These are phyloP conservation scores for Nyctalus aviator DNA, from an alignment of 2,797 vertebrate species.

Conservation along the genomic window DNA sequence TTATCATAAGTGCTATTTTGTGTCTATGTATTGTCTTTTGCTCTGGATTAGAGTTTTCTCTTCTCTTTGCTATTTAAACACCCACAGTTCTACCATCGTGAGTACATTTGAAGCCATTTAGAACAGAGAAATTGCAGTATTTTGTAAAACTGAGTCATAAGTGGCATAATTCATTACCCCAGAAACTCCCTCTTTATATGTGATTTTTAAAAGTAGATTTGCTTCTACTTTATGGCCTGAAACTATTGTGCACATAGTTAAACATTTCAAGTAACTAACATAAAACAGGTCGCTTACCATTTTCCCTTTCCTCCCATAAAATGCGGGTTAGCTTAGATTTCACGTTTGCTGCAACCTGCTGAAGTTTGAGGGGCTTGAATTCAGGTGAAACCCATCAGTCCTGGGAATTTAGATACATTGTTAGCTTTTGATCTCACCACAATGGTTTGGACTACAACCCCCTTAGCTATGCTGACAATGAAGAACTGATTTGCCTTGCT, in stretches of 20 bases:
- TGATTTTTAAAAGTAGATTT: conserved; percentile 79
- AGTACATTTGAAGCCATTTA: conserved; percentile 76
- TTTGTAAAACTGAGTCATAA: conserved; percentile 79
- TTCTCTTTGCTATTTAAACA: neutral
- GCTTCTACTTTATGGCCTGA: conserved; percentile 77
- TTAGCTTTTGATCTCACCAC: conserved; percentile 86
- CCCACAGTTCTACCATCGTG: conserved; percentile 50
- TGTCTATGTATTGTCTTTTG: neutral
- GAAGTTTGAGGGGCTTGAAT: conserved; percentile 81
- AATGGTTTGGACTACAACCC: conserved; percentile 81
- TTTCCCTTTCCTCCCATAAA: neutral
- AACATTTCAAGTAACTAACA: conserved; percentile 77
- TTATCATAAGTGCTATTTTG: neutral
- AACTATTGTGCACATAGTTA: conserved; percentile 61
- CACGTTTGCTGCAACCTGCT: conserved; percentile 74
- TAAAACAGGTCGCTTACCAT: conserved; percentile 62
- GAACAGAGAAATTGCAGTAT: conserved; percentile 46
- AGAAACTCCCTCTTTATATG: neutral
- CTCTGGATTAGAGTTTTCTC: neutral
- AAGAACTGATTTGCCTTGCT: conserved; percentile 82
- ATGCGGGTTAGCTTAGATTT: conserved; percentile 78
- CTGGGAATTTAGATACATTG: conserved; percentile 71
- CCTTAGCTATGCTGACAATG: conserved; percentile 80
- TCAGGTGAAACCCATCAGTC: conserved; percentile 76
- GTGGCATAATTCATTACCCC: conserved; percentile 71